A percentile compares a stretch with the other conserved stretches of the same genome.
Conservation (phyloP, 2,113 vertebrate species). For the Prionailurus viverrinus region DNA sequence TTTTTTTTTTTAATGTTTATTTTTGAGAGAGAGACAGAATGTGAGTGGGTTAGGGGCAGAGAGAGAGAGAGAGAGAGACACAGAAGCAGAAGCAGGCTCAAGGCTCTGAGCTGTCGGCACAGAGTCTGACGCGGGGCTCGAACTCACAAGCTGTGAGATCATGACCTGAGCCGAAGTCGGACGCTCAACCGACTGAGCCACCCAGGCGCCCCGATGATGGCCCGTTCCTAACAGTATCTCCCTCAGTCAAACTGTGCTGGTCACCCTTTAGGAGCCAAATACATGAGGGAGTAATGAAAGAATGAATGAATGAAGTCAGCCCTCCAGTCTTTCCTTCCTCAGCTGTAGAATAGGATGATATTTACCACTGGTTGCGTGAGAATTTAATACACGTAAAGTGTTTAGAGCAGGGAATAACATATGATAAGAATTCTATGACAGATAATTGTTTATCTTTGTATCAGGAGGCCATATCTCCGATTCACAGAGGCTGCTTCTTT, state of each 20-base stretch:
- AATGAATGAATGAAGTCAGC: background rate
- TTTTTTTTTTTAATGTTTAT: too few relatives aligned
- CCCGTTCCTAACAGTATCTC: rapidly evolving
- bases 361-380: background rate
- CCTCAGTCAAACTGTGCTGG: background rate
- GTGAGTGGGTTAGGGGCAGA: too few relatives aligned
- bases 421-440: background rate
- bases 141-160: too few relatives aligned
- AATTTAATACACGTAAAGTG: background rate
- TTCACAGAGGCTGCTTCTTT: background rate
- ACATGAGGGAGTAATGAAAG: background rate
- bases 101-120: too few relatives aligned
- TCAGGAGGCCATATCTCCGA: background rate
- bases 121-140: too few relatives aligned
- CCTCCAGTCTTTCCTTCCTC: background rate
- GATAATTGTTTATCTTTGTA: background rate
- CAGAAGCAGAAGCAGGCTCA: too few relatives aligned
- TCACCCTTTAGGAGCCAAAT: background rate
- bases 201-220: too few relatives aligned
- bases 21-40: too few relatives aligned
- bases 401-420: background rate
- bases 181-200: too few relatives aligned
- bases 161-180: too few relatives aligned
- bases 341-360: background rate
- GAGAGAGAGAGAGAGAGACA: too few relatives aligned